Evolutionary conservation across 2,113 vertebrate species (phyloP), one percentile per base, ranked within the genome.

Genomic region (Lagopus leucura): DNA sequence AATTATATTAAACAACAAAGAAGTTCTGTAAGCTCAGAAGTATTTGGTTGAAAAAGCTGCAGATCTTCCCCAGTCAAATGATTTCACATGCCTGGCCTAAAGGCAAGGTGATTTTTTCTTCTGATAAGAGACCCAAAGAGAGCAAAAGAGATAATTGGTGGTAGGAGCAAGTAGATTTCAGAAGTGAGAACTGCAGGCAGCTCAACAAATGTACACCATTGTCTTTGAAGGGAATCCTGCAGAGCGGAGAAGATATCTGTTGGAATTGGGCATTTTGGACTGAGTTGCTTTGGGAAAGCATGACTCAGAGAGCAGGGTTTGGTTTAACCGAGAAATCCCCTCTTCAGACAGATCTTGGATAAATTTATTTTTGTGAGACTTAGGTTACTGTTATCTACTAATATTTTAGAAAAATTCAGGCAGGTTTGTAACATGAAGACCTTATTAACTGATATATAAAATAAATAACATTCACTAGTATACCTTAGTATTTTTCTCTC

Each of bases 201-300:
- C 25, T 60, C 1, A 1, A 4, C 32, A 17, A 76, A 50, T 13
- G 2, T 16, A 22, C 36, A 5, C 2, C 19, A 54, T 21, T 36
- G 8, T 50, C 13, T 32, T 63, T 57, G 30, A 85, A 78, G 32
- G 69, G 20, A 58, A 72, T 75, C 18, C 38, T 82, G 5, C 8
- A 5, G 42, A 63, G 27, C 72, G 63, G 15, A 14, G 38, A 63
- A 66, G 16, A 57, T 75, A 34, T 1, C 1, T 60, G 4, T 43
- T 73, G 36, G 36, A 58, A 13, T 48, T 57, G 13, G 0, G 4
- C 69, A 61, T 34, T 60, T 72, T 19, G 7, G 43, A 60, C 6
- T 69, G 14, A 52, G 11, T 38, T 1, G 0, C 42, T 72, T 48
- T 48, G 14, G 22, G 50, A 25, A 52, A 70, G 38, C 42, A 24